Base-by-base conservation (phyloP, 2,888 invertebrate genomes). In the Macaria liturata region DNA sequence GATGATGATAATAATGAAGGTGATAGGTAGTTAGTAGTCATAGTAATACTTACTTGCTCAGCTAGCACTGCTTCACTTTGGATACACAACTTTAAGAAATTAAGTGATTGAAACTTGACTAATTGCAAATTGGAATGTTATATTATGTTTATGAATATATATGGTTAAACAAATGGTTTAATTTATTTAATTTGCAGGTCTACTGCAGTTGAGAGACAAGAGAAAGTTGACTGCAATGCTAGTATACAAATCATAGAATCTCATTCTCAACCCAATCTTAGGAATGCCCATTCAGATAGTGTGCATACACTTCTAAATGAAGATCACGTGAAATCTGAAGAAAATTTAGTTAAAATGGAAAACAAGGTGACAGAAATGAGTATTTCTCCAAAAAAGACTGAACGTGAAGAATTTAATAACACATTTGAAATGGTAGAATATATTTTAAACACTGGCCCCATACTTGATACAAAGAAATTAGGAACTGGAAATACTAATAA, bases 191-290 rank as follows among this genome's bases (percentile, higher is more conserved):
- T 37, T 37, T 37, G 5, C 3, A 37, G 34, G 34, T 37, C 34
- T 7, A 37, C 5, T 37, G 20, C 20, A 20, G 34, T 37, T 37
- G 34, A 37, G 7, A 32, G 7, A 47, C 32, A 49, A 4, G 46
- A 48, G 51, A 45, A 67, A 37, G 34, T 37, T 37, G 68, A 78
- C 42, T 46, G 57, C 30, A 66, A 81, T 37, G 34, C 34, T 51
- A 81, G 84, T 66, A 49, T 86, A 3, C 78, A 76, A 69, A 74
- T 88, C 39, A 82, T 88, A 59, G 80, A 86, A 78, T 73, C 79
- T 40, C 81, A 80, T 67, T 88, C 88, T 6, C 77, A 83, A 67
- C 87, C 88, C 8, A 76, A 86, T 60, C 67, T 83, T 48, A 60
- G 72, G 49, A 20, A 43, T 9, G 31, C n/a, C 32, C 44, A 57